Percentiles rank a stretch among this genome's conserved stretches.
These are phyloP conservation scores for Notarius lentiginosus DNA, from an alignment of 2,113 vertebrate genomes.

Conservation along the genomic window DNA sequence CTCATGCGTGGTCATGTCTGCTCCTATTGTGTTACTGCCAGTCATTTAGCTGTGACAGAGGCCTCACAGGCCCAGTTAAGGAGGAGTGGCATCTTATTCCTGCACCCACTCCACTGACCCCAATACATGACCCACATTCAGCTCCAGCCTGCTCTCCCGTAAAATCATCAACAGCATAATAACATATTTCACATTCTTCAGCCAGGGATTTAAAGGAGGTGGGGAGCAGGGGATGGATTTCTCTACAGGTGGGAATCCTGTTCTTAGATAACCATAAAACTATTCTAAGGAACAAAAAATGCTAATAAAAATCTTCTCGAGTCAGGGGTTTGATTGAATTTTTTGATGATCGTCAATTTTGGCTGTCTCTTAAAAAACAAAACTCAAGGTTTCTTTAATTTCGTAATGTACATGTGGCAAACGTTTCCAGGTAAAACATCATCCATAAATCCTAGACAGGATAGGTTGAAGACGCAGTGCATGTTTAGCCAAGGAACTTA, in stretches of 20 bases:
- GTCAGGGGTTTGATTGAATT: neutral
- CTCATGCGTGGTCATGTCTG: conserved; percentile 17
- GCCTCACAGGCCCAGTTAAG: conserved; percentile 25
- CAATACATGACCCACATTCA: conserved; percentile 53
- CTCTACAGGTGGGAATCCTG: neutral
- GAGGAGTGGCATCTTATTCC: conserved; percentile 30
- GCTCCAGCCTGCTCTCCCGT: neutral
- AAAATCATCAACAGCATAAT: conserved; percentile 46
- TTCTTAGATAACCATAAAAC: neutral
- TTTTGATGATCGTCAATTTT: neutral
- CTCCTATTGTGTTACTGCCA: conserved; percentile 45
- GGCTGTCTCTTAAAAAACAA: conserved; percentile 1
- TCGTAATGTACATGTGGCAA: neutral
- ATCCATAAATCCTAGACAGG: neutral
- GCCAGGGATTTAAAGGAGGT: conserved; percentile 38
- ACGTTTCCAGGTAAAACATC: neutral
- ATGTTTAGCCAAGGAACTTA: conserved; percentile 10
- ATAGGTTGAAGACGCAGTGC: neutral
- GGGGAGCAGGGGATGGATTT: neutral
- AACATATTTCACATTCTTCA: conserved; percentile 44
- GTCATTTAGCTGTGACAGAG: conserved; percentile 50
- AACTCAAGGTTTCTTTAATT: neutral
- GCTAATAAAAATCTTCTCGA: neutral
- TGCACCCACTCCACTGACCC: conserved; percentile 52
- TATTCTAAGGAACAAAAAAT: neutral